phyloP scores from a whole-genome alignment of 2,888 invertebrate species.

The Adelognathus sp. region DNA sequence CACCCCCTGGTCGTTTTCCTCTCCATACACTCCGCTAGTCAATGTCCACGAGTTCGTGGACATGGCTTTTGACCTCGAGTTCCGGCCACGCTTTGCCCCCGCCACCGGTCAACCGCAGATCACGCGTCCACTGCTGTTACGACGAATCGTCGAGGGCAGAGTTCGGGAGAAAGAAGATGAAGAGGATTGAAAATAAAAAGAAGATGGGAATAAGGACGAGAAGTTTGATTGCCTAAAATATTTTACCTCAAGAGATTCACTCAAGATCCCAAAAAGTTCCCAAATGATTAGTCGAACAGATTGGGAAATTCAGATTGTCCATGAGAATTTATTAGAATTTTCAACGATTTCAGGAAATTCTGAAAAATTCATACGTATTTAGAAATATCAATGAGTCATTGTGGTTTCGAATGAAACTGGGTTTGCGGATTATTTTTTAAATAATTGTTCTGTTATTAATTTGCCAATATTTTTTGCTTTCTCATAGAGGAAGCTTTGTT shows the following conservation, averaged over 20 bases:
- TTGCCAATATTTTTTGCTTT: neutral
- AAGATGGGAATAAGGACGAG: neutral
- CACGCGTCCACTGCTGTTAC: neutral
- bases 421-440: neutral
- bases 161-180: neutral
- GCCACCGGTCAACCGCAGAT: slow-evolving; percentile 7
- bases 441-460: neutral
- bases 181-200: neutral
- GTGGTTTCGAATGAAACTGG: too few species aligned
- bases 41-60: slow-evolving; percentile 1
- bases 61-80: neutral
- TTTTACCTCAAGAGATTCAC: too few species aligned
- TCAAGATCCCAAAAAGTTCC: too few species aligned
- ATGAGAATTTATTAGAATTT: too few species aligned
- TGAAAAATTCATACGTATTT: too few species aligned
- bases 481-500: neutral
- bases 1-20: slow-evolving; percentile 18
- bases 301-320: too few species aligned
- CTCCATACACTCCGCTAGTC: neutral
- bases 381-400: too few species aligned
- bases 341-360: too few species aligned
- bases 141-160: neutral
- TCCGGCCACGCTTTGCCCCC: neutral
- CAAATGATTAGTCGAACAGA: too few species aligned
- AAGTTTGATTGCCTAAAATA: too few species aligned